phyloP scores from a whole-genome alignment of 1,140 invertebrate species.

The Streblospio benedicti region DNA sequence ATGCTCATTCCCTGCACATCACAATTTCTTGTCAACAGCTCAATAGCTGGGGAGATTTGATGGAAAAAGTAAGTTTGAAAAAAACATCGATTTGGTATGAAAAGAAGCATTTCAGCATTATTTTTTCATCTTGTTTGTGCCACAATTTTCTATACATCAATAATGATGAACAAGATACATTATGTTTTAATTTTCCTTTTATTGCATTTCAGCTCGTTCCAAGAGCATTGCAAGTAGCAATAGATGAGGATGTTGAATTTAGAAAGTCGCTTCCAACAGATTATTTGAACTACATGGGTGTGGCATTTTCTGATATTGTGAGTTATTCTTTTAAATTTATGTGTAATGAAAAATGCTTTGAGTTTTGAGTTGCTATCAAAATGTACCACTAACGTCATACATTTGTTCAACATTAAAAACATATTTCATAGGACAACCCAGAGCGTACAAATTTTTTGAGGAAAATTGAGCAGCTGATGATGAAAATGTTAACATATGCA shows the following conservation, averaged over 20 bases:
- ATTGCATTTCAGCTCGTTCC: slow-evolving; percentile 58
- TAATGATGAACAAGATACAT: no score
- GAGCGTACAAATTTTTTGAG: slow-evolving; percentile 53
- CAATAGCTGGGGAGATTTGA: slow-evolving; percentile 78
- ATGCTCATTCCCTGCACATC: slow-evolving; percentile 80
- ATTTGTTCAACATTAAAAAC: no score
- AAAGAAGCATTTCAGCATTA: no score
- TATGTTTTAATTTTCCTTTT: slow-evolving; percentile 2
- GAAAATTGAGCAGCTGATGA: slow-evolving; percentile 56
- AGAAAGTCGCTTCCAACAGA: slow-evolving; percentile 71
- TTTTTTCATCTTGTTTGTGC: no score
- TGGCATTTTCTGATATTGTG: slow-evolving; percentile 45
- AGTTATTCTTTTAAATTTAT: slow-evolving; percentile 6
- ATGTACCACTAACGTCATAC: no score
- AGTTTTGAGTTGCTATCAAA: no score
- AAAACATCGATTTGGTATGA: not conserved
- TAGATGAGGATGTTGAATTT: slow-evolving; percentile 61
- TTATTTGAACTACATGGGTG: slow-evolving; percentile 65
- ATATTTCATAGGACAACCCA: slow-evolving; percentile 37
- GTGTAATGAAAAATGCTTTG: no score
- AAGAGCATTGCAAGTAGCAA: slow-evolving; percentile 62
- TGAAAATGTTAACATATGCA: slow-evolving; percentile 56
- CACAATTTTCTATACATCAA: no score
- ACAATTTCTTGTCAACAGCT: slow-evolving; percentile 86
- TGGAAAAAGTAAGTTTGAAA: slow-evolving; percentile 57